These are phyloP conservation scores for Eciton burchellii DNA, from an alignment of 1,140 invertebrate species.

Conservation along the genomic window DNA sequence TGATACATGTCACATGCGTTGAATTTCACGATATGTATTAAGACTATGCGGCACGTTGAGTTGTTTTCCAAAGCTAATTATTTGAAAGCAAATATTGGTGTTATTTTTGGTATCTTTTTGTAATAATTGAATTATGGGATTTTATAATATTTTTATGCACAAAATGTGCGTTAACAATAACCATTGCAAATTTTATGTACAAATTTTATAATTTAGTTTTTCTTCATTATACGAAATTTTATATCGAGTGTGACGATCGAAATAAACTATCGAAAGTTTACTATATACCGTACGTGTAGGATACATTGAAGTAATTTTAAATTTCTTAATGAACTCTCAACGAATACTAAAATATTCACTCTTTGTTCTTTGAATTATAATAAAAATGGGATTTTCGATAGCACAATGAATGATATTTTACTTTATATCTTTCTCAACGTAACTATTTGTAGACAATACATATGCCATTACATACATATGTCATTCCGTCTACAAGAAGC, in stretches of 20 bases:
- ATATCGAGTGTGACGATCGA: background rate
- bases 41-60: slow-evolving; percentile 41
- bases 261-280: slow-evolving; percentile 3
- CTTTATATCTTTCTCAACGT: slow-evolving; percentile 11
- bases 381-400: slow-evolving; percentile 7
- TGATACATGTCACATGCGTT: slow-evolving; percentile 63
- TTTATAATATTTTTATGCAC: slow-evolving; percentile 17
- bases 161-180: background rate
- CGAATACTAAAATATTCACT: background rate
- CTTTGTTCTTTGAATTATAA: slow-evolving; percentile 11
- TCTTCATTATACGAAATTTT: background rate
- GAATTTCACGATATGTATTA: slow-evolving; percentile 48
- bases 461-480: slow-evolving; percentile 1
- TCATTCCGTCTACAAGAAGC: slow-evolving; percentile 27
- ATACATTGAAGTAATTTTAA: background rate
- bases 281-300: background rate
- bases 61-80: background rate
- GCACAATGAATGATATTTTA: background rate
- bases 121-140: background rate
- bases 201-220: slow-evolving; percentile 5
- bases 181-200: slow-evolving; percentile 27
- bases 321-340: background rate
- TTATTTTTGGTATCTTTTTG: background rate
- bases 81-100: background rate
- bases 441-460: slow-evolving; percentile 37